Evolutionary conservation across 2,888 invertebrate species (phyloP).

Genomic region (Ichneumon xanthorius): DNA sequence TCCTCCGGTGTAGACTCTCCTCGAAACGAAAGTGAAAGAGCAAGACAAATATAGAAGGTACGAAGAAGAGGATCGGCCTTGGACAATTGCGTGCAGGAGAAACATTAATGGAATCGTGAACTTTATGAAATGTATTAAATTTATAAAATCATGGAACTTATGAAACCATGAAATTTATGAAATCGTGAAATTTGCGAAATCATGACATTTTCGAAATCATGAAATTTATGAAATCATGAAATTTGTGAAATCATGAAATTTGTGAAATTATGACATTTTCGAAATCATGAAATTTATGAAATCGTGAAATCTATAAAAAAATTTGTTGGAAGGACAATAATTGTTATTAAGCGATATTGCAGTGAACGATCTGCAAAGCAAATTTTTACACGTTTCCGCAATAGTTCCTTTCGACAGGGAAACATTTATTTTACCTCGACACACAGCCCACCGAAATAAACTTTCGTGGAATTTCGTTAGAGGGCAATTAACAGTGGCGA

Average conservation of each 20-base stretch:
- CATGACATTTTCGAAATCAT: not conserved
- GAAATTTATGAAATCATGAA: not conserved
- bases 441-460: not conserved
- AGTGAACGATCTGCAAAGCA: not conserved
- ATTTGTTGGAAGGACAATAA: not conserved
- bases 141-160: not conserved
- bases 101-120: not conserved
- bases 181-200: not conserved
- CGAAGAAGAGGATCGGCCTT: constrained; percentile 12
- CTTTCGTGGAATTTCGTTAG: not conserved
- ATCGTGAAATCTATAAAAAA: not conserved
- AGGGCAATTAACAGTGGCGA: not conserved
- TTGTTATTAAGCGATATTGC: not conserved
- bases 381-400: not conserved
- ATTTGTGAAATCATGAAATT: not conserved
- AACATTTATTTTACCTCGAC: not conserved
- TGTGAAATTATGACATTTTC: too few relatives aligned
- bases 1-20: not conserved
- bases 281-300: too few relatives aligned
- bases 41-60: constrained; percentile 27
- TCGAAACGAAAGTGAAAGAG: constrained; percentile 45
- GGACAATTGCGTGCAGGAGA: not conserved
- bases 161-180: not conserved
- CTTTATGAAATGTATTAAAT: not conserved
- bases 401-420: not conserved